A percentile compares a stretch with the other conserved stretches of the same genome.
Evolutionary conservation across 1,140 invertebrate genomes (phyloP).

Genomic region (Aphis craccivora): DNA sequence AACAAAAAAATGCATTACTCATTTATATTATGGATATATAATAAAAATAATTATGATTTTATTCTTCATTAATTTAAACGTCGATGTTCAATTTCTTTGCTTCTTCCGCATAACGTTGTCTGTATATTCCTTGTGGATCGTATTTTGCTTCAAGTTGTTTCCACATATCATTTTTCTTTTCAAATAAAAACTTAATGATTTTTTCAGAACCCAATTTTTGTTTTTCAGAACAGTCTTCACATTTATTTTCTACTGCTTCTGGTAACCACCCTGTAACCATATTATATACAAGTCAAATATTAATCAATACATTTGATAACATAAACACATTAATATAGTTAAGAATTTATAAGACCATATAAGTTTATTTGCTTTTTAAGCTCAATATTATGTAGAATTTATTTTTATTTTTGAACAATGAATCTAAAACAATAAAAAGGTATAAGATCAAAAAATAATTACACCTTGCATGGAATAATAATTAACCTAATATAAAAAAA

Average conservation of each 20-base stretch:
- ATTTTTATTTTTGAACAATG: neutral
- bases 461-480: neutral
- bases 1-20: neutral
- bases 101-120: constrained; percentile 67
- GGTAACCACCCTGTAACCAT: constrained; percentile 69
- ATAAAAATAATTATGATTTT: neutral
- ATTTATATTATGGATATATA: neutral
- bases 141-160: constrained; percentile 61
- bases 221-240: constrained; percentile 69
- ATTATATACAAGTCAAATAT: constrained; percentile 20
- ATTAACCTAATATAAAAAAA: neutral
- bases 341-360: neutral
- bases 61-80: constrained; percentile 41
- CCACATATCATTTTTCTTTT: constrained; percentile 61
- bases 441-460: neutral
- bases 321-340: neutral
- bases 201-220: constrained; percentile 65
- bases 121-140: constrained; percentile 61
- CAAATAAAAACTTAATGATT: constrained; percentile 60
- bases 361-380: neutral
- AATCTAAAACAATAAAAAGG: neutral
- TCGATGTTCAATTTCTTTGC: constrained; percentile 64
- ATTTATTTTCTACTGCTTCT: constrained; percentile 71
- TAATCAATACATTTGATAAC: neutral
- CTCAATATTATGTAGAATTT: neutral